phyloP scores from a whole-genome alignment of 2,888 invertebrate species.

The Drosophila mettleri region DNA sequence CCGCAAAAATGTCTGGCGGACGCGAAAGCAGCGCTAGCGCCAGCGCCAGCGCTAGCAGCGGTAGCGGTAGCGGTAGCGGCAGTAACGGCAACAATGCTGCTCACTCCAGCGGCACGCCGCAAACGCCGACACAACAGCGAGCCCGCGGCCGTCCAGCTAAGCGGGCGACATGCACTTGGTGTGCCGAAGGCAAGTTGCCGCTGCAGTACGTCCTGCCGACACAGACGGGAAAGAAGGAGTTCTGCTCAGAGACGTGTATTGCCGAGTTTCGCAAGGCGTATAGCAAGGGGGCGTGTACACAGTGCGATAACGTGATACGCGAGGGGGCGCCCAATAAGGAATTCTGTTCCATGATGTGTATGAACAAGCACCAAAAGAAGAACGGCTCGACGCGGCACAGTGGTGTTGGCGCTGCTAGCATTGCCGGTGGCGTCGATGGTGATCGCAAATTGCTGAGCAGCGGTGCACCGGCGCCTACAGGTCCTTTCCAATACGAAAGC shows the following conservation, averaged over 20 bases:
- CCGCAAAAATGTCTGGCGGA: constrained; percentile 81
- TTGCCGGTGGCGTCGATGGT: constrained; percentile 45
- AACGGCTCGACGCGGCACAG: constrained; percentile 85
- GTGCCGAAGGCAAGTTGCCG: constrained; percentile 92
- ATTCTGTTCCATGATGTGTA: constrained; percentile 93
- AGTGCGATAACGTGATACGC: constrained; percentile 93
- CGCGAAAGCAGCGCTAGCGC: constrained; percentile 70
- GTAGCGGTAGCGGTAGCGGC: constrained; percentile 41
- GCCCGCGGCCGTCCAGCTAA: constrained; percentile 91
- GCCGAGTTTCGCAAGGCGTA: constrained; percentile 95
- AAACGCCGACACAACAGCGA: constrained; percentile 68
- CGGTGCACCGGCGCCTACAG: constrained; percentile 86
- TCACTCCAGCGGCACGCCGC: constrained; percentile 32
- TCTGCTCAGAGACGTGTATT: constrained; percentile 95
- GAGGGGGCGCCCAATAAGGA: constrained; percentile 91
- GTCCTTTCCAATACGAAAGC: constrained; percentile 91
- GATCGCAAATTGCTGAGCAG: constrained; percentile 79
- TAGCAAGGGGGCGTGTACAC: constrained; percentile 93
- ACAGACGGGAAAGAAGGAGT: constrained; percentile 95
- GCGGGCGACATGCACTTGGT: constrained; percentile 92
- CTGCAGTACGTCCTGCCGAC: constrained; percentile 93
- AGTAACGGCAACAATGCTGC: constrained; percentile 54
- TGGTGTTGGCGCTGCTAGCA: constrained; percentile 52
- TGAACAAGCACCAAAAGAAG: constrained; percentile 93
- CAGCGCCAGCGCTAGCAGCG: constrained; percentile 55